phyloP scores from a whole-genome alignment of 2,797 vertebrate genomes.

The Propithecus deckenii region DNA sequence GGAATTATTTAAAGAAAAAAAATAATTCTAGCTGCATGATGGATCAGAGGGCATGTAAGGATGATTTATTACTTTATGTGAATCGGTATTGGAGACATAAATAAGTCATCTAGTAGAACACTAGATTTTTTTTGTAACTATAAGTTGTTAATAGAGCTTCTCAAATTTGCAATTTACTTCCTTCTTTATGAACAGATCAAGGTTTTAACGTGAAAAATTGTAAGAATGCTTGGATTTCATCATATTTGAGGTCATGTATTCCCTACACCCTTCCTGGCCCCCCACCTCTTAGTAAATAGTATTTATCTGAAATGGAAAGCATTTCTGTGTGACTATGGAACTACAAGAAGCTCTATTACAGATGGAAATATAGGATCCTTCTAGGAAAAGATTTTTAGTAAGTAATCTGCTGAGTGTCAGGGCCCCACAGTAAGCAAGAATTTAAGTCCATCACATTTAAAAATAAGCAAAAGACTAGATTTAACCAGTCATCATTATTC shows the following conservation, averaged over 20 bases:
- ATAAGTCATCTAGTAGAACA: conserved; percentile 19
- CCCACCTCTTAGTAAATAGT: background rate
- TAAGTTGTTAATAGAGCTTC: background rate
- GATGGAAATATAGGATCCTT: conserved; percentile 24
- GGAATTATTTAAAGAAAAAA: conserved; percentile 36
- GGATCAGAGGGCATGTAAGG: background rate
- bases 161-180: conserved; percentile 40
- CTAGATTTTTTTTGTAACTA: conserved; percentile 24
- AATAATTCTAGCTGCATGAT: background rate
- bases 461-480: conserved; percentile 14
- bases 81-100: background rate
- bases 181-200: conserved; percentile 38
- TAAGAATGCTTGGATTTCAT: conserved; percentile 20
- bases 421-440: background rate
- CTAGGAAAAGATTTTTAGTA: background rate
- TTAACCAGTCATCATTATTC: background rate
- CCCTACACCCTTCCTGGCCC: background rate
- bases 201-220: background rate
- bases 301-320: background rate
- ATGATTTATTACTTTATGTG: conserved; percentile 32
- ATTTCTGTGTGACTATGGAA: background rate
- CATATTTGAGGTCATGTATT: background rate
- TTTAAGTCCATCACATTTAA: background rate
- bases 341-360: background rate
- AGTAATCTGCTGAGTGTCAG: background rate